These are phyloP conservation scores for Umimayanthus kanabou DNA, from an alignment of 92 coral and sea anemone genomes.

Conservation along the genomic window DNA sequence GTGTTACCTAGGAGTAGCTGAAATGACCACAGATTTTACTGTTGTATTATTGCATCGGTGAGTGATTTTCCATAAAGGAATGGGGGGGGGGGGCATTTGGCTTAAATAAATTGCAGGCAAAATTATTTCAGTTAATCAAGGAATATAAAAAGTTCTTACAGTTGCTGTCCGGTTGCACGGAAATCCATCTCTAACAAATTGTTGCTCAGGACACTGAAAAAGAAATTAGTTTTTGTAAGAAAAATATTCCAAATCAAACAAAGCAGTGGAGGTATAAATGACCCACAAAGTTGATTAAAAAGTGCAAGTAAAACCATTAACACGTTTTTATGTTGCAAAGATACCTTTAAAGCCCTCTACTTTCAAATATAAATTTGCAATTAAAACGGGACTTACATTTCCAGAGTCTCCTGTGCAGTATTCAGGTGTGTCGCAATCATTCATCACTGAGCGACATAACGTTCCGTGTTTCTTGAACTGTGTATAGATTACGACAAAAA, in stretches of 20 bases:
- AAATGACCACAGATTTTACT: background rate
- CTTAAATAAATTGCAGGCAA: too few species aligned
- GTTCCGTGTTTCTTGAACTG: background rate
- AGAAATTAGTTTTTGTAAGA: background rate
- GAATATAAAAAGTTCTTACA: background rate
- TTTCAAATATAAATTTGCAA: too few species aligned
- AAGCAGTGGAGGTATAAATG: background rate
- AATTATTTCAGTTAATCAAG: too few species aligned
- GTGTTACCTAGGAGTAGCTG: slow-evolving; percentile 39
- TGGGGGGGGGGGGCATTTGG: too few species aligned
- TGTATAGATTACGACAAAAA: background rate
- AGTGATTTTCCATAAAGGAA: too few species aligned
- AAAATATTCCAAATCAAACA: too few species aligned
- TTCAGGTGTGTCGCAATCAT: background rate
- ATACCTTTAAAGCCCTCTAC: too few species aligned
- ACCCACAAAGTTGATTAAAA: too few species aligned
- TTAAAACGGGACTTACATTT: background rate
- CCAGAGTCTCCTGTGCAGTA: background rate
- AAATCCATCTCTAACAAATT: background rate
- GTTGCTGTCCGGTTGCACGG: background rate
- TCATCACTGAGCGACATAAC: background rate
- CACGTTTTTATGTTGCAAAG: too few species aligned
- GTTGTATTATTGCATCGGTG: too few species aligned
- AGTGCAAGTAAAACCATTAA: too few species aligned
- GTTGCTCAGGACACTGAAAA: background rate